Conservation (phyloP, 2,888 invertebrate genomes). For the Flabesymbios commensalis region DNA sequence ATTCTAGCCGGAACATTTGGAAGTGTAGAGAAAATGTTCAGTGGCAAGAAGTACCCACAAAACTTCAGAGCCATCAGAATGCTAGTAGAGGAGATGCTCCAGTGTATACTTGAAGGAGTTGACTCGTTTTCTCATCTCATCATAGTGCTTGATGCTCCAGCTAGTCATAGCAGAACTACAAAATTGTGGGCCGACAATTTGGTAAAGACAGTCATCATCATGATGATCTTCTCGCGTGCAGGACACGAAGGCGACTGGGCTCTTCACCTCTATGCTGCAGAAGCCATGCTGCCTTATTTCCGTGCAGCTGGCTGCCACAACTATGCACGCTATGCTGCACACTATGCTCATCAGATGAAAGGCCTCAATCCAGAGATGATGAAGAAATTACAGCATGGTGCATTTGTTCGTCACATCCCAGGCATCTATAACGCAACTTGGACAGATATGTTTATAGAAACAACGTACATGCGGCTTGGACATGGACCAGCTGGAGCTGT, state of each 20-base stretch:
- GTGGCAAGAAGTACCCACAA: conserved; percentile 10
- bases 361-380: too few species aligned
- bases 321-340: too few species aligned
- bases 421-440: too few species aligned
- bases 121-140: conserved; percentile 10
- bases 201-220: conserved; percentile 4
- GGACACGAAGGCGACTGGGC: conserved; percentile 5
- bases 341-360: too few species aligned
- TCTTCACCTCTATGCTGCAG: conserved; percentile 1
- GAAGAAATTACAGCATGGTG: too few species aligned
- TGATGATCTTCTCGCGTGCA: conserved; percentile 5
- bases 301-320: too few species aligned
- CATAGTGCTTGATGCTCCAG: conserved; percentile 3
- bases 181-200: conserved; percentile 9
- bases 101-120: conserved; percentile 8
- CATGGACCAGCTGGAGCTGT: too few species aligned
- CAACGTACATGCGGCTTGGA: too few species aligned
- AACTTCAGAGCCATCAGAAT: conserved; percentile 4
- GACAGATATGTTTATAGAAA: too few species aligned
- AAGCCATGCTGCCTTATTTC: too few species aligned
- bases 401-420: too few species aligned
- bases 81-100: conserved; percentile 5
- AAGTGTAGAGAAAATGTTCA: conserved; percentile 1
- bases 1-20: conserved; percentile 7
- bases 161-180: conserved; percentile 6